These are phyloP conservation scores for Drosophila pectinifera DNA, from an alignment of 1,140 invertebrate genomes.

Conservation along the genomic window DNA sequence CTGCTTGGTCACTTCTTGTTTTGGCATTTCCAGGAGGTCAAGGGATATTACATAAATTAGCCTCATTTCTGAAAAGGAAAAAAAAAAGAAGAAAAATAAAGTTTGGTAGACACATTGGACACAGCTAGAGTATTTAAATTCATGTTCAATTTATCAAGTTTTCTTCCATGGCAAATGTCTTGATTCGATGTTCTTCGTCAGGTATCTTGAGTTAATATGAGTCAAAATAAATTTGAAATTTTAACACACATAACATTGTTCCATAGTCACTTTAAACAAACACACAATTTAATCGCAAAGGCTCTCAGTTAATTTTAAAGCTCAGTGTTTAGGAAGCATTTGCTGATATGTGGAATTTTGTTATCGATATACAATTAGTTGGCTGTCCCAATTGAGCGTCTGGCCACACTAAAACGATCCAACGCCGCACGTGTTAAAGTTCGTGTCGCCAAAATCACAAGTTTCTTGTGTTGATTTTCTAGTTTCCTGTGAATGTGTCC, in stretches of 20 bases:
- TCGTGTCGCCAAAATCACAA: background rate
- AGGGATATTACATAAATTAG: constrained; percentile 47
- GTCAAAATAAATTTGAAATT: no score
- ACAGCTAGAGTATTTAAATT: background rate
- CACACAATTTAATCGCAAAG: no score
- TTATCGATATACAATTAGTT: no score
- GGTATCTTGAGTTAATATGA: no score
- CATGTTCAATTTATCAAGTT: background rate
- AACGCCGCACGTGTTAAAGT: no score
- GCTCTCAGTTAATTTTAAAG: no score
- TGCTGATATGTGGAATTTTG: no score
- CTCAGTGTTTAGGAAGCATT: no score
- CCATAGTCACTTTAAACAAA: no score
- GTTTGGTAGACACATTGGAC: constrained; percentile 7
- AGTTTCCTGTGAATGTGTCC: background rate
- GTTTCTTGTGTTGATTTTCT: no score
- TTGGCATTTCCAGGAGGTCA: constrained; percentile 27
- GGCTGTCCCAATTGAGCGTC: no score
- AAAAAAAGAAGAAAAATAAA: background rate
- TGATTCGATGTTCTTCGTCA: background rate
- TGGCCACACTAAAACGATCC: background rate
- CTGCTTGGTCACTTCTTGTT: constrained; percentile 17
- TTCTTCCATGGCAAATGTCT: background rate
- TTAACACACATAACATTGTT: no score
- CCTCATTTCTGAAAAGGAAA: constrained; percentile 9